A percentile compares a stretch with the other conserved stretches of the same genome.
phyloP scores from a whole-genome alignment of 2,888 invertebrate genomes.

The Scrobipalpa atriplicella region DNA sequence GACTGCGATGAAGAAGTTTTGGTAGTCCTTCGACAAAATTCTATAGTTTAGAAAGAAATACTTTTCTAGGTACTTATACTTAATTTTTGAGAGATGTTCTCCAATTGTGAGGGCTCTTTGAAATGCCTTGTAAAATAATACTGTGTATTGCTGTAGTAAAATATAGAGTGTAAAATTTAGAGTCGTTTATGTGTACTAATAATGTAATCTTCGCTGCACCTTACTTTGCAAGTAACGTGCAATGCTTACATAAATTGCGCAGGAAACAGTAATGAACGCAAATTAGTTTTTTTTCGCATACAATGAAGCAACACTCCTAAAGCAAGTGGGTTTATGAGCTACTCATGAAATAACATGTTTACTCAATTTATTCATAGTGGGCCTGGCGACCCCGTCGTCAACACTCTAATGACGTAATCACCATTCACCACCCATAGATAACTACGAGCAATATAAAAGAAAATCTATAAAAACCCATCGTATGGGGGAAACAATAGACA shows the following conservation, averaged over 20 bases:
- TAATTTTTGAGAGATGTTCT: too few species aligned
- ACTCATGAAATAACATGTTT: conserved; percentile 31
- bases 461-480: conserved; percentile 1
- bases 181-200: background rate
- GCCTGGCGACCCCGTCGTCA: conserved; percentile 27
- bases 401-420: conserved; percentile 24
- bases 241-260: conserved; percentile 12
- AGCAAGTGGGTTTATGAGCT: conserved; percentile 18
- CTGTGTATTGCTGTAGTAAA: too few species aligned
- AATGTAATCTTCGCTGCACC: conserved; percentile 41
- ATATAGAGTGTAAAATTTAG: background rate
- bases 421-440: conserved; percentile 39
- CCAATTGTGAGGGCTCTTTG: too few species aligned
- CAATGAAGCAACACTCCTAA: conserved; percentile 25
- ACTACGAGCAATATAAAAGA: background rate
- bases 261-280: conserved; percentile 26
- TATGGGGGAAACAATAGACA: conserved; percentile 2
- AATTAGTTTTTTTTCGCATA: conserved; percentile 33
- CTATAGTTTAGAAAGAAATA: too few species aligned
- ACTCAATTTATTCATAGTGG: conserved; percentile 32
- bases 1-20: too few species aligned
- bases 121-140: too few species aligned
- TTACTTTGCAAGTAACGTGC: conserved; percentile 67
- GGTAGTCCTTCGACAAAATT: too few species aligned
- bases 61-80: too few species aligned